Percentiles rank a stretch among this genome's conserved stretches.
phyloP scores from a whole-genome alignment of 2,888 invertebrate species.

The Trachelus stipa region DNA sequence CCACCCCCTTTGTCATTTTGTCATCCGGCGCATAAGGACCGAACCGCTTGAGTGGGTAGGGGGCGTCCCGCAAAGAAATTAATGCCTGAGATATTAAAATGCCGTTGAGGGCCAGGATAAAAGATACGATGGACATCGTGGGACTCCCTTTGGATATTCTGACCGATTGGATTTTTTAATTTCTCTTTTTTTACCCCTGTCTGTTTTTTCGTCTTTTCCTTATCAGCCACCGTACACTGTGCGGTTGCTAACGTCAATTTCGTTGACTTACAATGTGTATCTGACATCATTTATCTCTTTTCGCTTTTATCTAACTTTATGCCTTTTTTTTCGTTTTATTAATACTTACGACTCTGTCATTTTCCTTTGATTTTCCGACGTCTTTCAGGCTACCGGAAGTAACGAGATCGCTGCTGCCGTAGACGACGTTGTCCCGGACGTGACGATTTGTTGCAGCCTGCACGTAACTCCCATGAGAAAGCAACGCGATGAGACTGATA shows the following conservation, averaged over 20 bases:
- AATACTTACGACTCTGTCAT: not conserved
- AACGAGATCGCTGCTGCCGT: not conserved
- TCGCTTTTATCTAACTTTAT: not conserved
- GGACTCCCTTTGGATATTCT: not conserved
- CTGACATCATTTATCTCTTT: not conserved
- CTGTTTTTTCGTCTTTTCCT: not conserved
- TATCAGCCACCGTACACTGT: not conserved
- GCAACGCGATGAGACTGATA: not conserved
- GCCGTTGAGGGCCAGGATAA: conserved; percentile 12
- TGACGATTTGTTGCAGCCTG: not conserved
- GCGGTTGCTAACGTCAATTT: not conserved
- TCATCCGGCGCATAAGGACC: conserved; percentile 49
- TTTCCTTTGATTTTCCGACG: not conserved
- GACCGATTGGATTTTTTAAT: not conserved
- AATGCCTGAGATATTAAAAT: conserved; percentile 42
- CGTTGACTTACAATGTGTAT: not conserved
- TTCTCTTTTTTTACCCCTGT: not conserved
- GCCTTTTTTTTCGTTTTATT: not conserved
- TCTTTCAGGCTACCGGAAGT: not conserved
- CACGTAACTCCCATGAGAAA: not conserved
- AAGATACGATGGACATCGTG: not conserved
- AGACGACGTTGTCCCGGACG: not conserved
- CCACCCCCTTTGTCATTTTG: conserved; percentile 62
- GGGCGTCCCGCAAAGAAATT: conserved; percentile 19
- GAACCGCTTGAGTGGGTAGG: conserved; percentile 9